phyloP scores from a whole-genome alignment of 1,140 invertebrate genomes.

The Brachystomella parvula region DNA sequence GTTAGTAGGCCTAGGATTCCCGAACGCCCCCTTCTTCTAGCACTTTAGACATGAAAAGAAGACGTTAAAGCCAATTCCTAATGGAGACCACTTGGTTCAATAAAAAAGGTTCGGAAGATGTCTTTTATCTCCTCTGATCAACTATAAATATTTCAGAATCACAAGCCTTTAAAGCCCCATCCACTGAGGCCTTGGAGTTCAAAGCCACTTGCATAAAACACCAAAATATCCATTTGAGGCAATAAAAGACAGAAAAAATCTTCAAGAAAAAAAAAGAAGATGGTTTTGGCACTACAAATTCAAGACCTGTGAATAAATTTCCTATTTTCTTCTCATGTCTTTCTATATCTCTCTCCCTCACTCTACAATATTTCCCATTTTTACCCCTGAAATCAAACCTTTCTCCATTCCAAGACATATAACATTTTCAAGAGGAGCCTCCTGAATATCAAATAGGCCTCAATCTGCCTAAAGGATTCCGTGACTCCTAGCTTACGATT shows the following conservation, averaged over 20 bases:
- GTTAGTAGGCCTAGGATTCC: too few relatives aligned
- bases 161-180: constrained; percentile 32
- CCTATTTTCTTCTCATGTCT: too few relatives aligned
- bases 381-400: constrained; percentile 34
- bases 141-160: constrained; percentile 40
- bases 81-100: constrained; percentile 2
- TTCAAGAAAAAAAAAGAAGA: constrained; percentile 21
- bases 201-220: constrained; percentile 37
- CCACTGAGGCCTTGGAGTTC: constrained; percentile 23
- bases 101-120: constrained; percentile 24
- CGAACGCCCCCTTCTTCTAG: too few relatives aligned
- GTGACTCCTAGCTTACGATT: not conserved
- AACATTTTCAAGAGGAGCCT: constrained; percentile 31
- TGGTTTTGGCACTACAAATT: constrained; percentile 38
- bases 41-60: too few relatives aligned
- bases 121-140: constrained; percentile 37
- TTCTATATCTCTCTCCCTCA: constrained; percentile 4
- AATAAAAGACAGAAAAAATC: constrained; percentile 34
- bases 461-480: constrained; percentile 32
- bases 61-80: too few relatives aligned
- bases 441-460: constrained; percentile 36
- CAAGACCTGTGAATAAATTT: constrained; percentile 38
- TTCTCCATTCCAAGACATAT: constrained; percentile 33
- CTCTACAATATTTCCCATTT: constrained; percentile 28
- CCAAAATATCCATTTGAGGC: constrained; percentile 35